Percentiles rank a stretch among this genome's conserved stretches.
Conservation (phyloP, 2,113 vertebrate genomes). For the Lepus europaeus region DNA sequence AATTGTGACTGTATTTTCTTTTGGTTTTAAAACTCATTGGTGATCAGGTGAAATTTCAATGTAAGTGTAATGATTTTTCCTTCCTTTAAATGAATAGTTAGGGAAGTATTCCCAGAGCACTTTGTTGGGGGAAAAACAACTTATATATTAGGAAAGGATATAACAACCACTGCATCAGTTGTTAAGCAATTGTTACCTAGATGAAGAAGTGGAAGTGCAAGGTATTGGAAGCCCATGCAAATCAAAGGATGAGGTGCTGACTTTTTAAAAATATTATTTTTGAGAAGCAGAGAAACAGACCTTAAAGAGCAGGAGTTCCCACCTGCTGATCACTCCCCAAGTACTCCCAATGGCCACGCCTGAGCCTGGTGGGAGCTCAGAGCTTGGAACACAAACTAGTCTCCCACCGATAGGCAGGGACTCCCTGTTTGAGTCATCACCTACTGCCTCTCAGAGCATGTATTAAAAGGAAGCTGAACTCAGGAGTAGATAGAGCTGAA, state of each 20-base stretch:
- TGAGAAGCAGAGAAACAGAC: no score
- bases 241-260: constrained; percentile 15
- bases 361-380: no score
- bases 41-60: background rate
- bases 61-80: background rate
- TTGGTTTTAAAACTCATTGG: constrained; percentile 20
- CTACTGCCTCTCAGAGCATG: no score
- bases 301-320: no score
- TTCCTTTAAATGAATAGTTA: background rate
- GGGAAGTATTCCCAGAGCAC: background rate
- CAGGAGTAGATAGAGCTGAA: no score
- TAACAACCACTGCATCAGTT: background rate
- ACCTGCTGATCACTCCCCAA: no score
- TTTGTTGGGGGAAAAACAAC: background rate
- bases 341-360: no score
- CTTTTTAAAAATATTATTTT: background rate
- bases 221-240: background rate
- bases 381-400: no score
- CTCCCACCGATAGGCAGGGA: no score
- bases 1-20: background rate
- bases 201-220: background rate
- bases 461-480: no score
- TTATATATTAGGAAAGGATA: background rate
- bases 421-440: no score
- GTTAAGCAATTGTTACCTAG: background rate